Base-by-base conservation (phyloP, 2,888 invertebrate species). In the Blastobasis adustella region DNA sequence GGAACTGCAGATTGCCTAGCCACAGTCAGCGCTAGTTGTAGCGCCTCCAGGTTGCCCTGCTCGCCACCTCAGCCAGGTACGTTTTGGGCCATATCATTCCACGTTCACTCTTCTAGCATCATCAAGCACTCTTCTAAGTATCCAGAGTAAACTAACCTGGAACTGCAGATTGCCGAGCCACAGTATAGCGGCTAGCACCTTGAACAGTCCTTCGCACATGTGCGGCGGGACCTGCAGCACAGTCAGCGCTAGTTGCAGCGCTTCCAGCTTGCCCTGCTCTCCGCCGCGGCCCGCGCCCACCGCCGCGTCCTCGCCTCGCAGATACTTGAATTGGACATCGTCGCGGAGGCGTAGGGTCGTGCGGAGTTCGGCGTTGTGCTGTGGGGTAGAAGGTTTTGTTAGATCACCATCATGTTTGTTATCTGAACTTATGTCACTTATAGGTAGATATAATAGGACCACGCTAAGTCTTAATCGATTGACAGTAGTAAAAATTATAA, bases 121-220 rank as follows among this genome's bases (percentile, higher is more conserved):
- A 1, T 23, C 23, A 23, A 23, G 1, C 23, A 23, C 23, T 23
- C 23, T 23, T 23, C 23, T 23, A 23, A 23, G 23, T 3, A 23
- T 23, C 23, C 23, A 1, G 23, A 23, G 23, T 1, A 5, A 48
- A 50, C 56, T 49, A 51, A 92, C 92, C 87, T 93, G 92, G 73
- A 97, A 97, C 61, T 91, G 91, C 58, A 97, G 89, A 79, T 97
- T 97, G 39, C 97, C 97, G 41, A 97, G 90, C 97, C 97, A 97
- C 50, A 97, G 83, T 59, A 97, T 96, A 1, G 97, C 96, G 9
- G 96, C 94, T 37, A 97, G 80, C 6, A 96, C 95, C 71, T 95
- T 93, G 72, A 96, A 96, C 59, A 97, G 94, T 0, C 96, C 96
- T 74, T 95, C 95, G 74, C 95, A 95, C 92, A 95, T 95, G 59